phyloP scores from a whole-genome alignment of 1,140 invertebrate genomes.

The Meloidogyne exigua region DNA sequence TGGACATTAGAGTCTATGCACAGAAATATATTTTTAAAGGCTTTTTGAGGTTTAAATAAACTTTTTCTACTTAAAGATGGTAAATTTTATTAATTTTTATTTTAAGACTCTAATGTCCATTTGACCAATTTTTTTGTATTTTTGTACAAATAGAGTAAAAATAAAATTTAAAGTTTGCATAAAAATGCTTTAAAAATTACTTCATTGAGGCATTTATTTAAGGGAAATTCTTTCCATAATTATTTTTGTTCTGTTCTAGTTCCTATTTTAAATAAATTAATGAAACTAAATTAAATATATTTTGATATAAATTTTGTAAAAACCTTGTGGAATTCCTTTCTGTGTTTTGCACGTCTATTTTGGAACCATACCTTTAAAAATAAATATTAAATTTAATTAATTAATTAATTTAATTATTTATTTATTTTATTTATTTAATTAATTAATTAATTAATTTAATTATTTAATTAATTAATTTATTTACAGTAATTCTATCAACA shows the following conservation, averaged over 20 bases:
- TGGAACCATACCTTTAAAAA: conserved; percentile 35
- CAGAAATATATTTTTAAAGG: too few relatives aligned
- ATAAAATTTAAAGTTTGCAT: neutral
- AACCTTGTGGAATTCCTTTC: too few relatives aligned
- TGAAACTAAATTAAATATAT: too few relatives aligned
- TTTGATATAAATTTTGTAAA: too few relatives aligned
- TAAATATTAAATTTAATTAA: neutral
- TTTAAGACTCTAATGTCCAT: too few relatives aligned
- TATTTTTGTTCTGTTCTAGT: neutral
- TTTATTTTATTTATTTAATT: neutral
- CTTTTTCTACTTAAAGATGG: too few relatives aligned
- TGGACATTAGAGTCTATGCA: too few relatives aligned
- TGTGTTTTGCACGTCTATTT: conserved; percentile 26
- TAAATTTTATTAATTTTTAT: too few relatives aligned
- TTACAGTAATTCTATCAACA: conserved; percentile 27
- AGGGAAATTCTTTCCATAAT: neutral
- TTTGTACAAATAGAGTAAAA: neutral
- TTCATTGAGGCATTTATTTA: neutral
- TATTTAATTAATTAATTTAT: too few relatives aligned
- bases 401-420: too few relatives aligned
- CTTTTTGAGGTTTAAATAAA: too few relatives aligned
- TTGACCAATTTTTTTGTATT: neutral
- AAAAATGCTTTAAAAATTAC: neutral
- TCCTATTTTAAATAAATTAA: too few relatives aligned
- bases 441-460: neutral